Conservation (phyloP, 2,113 vertebrate genomes). For the Poecilia latipinna region DNA sequence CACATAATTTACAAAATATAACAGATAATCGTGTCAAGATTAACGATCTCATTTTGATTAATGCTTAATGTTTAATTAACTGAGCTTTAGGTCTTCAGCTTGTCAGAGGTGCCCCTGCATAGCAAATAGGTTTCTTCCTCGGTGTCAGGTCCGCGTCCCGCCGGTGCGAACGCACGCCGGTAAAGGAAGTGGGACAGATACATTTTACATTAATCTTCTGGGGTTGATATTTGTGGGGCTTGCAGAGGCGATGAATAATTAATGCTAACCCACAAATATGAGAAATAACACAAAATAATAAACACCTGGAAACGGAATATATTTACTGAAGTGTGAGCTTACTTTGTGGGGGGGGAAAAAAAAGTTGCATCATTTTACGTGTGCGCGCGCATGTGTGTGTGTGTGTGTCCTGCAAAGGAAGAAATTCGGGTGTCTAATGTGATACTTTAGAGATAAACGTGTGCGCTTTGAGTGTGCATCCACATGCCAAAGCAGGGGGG, state of each 20-base stretch:
- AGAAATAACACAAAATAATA: constrained; percentile 57
- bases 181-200: constrained; percentile 44
- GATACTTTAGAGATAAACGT: constrained; percentile 21
- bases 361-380: background rate
- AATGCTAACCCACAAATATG: constrained; percentile 48
- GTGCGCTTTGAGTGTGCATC: constrained; percentile 14
- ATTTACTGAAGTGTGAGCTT: background rate
- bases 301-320: constrained; percentile 18
- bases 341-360: background rate
- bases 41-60: constrained; percentile 72
- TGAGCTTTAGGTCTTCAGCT: constrained; percentile 52
- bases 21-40: constrained; percentile 70
- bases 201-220: constrained; percentile 65
- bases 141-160: constrained; percentile 41
- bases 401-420: background rate
- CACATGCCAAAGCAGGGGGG: constrained; percentile 39
- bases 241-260: constrained; percentile 62
- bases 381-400: background rate
- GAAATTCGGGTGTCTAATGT: constrained; percentile 2
- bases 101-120: constrained; percentile 52
- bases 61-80: constrained; percentile 76
- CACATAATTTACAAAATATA: constrained; percentile 68
- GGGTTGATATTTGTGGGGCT: constrained; percentile 54
- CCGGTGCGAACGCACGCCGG: background rate
- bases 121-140: constrained; percentile 51